These are phyloP conservation scores for Tetramorium parvispinum DNA, from an alignment of 1,140 invertebrate genomes.

Conservation along the genomic window DNA sequence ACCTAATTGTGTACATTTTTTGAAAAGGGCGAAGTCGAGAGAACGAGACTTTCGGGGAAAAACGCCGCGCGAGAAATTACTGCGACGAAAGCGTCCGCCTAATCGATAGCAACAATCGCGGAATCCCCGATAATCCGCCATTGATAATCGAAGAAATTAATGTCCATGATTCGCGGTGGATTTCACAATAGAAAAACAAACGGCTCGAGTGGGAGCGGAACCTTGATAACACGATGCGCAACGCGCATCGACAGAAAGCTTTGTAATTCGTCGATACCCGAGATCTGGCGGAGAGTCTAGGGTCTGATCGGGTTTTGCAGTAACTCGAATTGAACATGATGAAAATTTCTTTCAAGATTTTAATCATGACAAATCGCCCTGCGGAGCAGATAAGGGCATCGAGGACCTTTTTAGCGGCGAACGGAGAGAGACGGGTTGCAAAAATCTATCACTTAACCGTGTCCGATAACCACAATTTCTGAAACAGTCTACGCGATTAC, in stretches of 20 bases:
- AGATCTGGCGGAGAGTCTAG: slow-evolving; percentile 17
- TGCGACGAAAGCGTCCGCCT: too few relatives aligned
- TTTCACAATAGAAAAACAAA: slow-evolving; percentile 20
- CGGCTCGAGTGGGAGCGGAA: not conserved
- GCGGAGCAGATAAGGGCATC: slow-evolving; percentile 30
- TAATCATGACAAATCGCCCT: slow-evolving; percentile 58
- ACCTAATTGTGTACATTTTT: not conserved
- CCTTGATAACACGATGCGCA: not conserved
- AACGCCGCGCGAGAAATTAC: not conserved
- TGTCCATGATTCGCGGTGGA: not conserved
- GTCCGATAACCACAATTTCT: slow-evolving; percentile 35
- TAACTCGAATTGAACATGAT: slow-evolving; percentile 48
- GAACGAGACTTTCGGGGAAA: not conserved
- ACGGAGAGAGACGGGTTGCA: not conserved
- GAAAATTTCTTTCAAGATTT: slow-evolving; percentile 57
- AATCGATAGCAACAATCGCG: not conserved
- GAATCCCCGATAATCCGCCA: not conserved
- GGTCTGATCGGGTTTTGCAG: slow-evolving; percentile 65
- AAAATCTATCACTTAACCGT: slow-evolving; percentile 14
- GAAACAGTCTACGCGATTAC: slow-evolving; percentile 31
- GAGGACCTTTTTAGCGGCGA: not conserved
- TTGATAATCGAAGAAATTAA: slow-evolving; percentile 12
- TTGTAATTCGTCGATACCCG: slow-evolving; percentile 53
- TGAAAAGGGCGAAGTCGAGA: not conserved
- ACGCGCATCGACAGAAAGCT: slow-evolving; percentile 46